Percentiles rank a stretch among this genome's conserved stretches.
phyloP scores from a whole-genome alignment of 2,113 vertebrate genomes.

The Choloepus hoffmanni region DNA sequence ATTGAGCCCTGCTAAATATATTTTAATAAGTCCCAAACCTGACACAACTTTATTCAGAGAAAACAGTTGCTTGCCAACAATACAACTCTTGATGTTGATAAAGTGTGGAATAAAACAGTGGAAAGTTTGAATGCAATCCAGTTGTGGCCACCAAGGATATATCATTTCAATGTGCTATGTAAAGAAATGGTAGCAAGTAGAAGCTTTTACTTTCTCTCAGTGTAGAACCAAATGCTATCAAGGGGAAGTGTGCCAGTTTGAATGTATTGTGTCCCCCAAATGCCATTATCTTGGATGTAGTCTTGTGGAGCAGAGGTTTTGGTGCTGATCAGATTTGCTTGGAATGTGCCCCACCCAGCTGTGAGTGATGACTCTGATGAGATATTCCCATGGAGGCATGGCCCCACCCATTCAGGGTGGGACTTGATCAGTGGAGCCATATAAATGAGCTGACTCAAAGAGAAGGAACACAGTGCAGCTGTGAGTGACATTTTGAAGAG shows the following conservation, averaged over 20 bases:
- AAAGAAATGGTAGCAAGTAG: not conserved
- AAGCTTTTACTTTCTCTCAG: not conserved
- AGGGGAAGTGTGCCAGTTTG: not conserved
- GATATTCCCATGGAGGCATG: too few relatives aligned
- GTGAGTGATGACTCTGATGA: too few relatives aligned
- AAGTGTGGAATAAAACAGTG: not conserved
- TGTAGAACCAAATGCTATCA: not conserved
- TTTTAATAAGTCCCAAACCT: not conserved
- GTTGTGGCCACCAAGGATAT: not conserved
- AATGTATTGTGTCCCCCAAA: too few relatives aligned
- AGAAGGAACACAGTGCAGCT: too few relatives aligned
- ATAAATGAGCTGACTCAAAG: too few relatives aligned
- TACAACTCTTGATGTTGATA: not conserved
- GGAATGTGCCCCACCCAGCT: too few relatives aligned
- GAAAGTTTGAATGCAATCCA: not conserved
- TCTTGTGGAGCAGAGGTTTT: too few relatives aligned
- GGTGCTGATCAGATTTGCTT: too few relatives aligned
- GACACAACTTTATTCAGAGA: not conserved
- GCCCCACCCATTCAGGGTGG: too few relatives aligned
- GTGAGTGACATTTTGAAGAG: too few relatives aligned
- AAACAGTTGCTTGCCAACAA: not conserved
- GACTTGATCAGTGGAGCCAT: too few relatives aligned
- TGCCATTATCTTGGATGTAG: too few relatives aligned
- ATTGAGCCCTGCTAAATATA: not conserved
- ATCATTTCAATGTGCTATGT: not conserved